Conservation (phyloP, 2,113 vertebrate species). For the Ceratotherium simum region DNA sequence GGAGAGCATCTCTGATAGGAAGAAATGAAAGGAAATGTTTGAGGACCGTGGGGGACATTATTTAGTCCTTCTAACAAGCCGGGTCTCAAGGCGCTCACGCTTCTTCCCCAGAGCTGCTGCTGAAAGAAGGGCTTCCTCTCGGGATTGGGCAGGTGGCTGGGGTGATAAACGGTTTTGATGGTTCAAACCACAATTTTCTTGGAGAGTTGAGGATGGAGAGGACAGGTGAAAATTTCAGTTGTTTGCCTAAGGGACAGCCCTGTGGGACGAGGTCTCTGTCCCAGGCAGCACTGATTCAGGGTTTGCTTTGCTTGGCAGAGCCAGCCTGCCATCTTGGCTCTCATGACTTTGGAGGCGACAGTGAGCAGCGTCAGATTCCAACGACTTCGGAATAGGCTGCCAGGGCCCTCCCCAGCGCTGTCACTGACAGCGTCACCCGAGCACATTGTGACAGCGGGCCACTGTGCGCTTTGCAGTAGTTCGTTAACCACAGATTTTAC, state of each 20-base stretch:
- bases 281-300: fast-evolving
- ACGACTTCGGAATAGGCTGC: conserved; percentile 80
- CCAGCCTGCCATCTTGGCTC: conserved; percentile 84
- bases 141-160: fast-evolving
- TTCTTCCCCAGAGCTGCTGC: neutral
- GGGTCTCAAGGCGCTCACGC: neutral
- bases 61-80: neutral
- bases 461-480: conserved; percentile 85
- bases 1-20: conserved; percentile 53
- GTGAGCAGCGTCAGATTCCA: conserved; percentile 85
- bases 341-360: conserved; percentile 85
- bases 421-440: conserved; percentile 82
- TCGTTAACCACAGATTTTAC: conserved; percentile 88
- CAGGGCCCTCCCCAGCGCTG: conserved; percentile 77
- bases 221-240: fast-evolving
- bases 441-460: conserved; percentile 85
- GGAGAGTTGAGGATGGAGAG: fast-evolving
- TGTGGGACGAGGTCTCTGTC: fast-evolving
- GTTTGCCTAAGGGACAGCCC: fast-evolving
- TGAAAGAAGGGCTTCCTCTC: neutral
- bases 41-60: neutral
- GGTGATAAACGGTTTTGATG: fast-evolving
- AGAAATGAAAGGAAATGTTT: conserved; percentile 7
- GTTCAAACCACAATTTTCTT: fast-evolving
- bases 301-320: conserved; percentile 76